phyloP scores from a whole-genome alignment of 2,113 vertebrate species.

The Prietella phreatophila region DNA sequence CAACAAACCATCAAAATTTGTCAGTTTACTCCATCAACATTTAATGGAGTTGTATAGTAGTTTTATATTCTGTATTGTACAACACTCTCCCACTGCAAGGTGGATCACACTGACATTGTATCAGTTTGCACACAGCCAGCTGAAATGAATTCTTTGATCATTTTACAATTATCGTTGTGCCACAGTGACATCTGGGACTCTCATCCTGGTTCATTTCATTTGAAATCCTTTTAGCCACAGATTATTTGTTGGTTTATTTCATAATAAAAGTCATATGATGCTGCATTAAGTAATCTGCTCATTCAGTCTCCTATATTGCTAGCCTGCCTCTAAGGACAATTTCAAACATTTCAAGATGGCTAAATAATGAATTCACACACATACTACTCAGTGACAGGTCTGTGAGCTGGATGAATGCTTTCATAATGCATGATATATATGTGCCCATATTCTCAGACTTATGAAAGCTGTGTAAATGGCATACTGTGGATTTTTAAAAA shows the following conservation, averaged over 20 bases:
- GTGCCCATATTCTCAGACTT: neutral
- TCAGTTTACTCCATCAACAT: neutral
- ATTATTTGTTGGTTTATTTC: neutral
- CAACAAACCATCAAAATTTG: neutral
- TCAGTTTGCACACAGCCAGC: neutral
- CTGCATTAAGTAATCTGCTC: neutral
- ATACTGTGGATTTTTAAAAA: conserved; percentile 19
- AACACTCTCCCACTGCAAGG: neutral
- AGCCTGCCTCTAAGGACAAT: neutral
- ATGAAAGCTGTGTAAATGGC: neutral
- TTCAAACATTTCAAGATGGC: conserved; percentile 5
- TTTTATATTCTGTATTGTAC: neutral
- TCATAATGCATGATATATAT: neutral
- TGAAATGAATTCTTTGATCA: neutral
- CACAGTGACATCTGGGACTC: neutral
- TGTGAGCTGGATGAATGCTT: neutral
- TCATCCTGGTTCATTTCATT: neutral
- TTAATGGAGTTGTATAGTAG: too few species aligned
- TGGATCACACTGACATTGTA: neutral
- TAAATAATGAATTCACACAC: conserved; percentile 11
- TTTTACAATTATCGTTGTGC: neutral
- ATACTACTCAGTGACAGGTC: conserved; percentile 1
- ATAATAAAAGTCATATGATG: neutral
- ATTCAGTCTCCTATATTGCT: neutral
- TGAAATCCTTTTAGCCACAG: neutral